Evolutionary conservation across 2,797 vertebrate genomes (phyloP), one percentile per base, ranked within the genome.

Genomic region (Ammospiza maritima): DNA sequence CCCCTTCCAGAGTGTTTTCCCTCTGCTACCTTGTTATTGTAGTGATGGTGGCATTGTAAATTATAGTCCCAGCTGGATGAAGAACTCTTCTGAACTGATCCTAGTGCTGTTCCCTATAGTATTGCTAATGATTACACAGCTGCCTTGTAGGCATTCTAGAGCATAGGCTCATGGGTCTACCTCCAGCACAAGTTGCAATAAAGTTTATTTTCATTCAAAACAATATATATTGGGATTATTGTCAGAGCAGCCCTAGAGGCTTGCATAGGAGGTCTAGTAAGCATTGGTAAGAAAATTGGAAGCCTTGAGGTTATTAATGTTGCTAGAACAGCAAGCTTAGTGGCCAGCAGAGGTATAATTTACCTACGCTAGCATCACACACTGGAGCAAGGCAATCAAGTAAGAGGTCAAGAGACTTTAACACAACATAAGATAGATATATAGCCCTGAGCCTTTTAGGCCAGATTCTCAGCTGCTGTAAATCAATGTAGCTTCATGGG

Each of bases 171-270:
- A 9, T 74, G 88, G 93, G 95, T 96, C 88, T 95, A 47, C 76
- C 94, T 95, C 78, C 94, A 96, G 95, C 86, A 71, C 42, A 96
- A 95, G 92, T 96, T 95, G 96, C 91, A 97, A 96, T 97, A 96
- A 97, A 95, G 96, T 97, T 97, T 97, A 96, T 97, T 97, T 97
- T 97, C 88, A 93, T 96, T 97, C 91, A 97, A 97, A 97, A 97
- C 96, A 96, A 97, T 96, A 97, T 97, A 97, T 97, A 96, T 97
- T 96, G 88, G 89, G 92, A 97, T 97, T 97, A 97, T 97, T 97
- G 96, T 96, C 96, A 95, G 94, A 97, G 88, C 74, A 90, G 50
- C 86, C 96, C 95, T 66, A 93, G 96, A 94, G 96, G 88, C 73
- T 96, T 96, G 79, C 82, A 91, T 71, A 97, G 96, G 97, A 96